Conservation (phyloP, 2,888 invertebrate genomes). For the Volucella inanis region DNA sequence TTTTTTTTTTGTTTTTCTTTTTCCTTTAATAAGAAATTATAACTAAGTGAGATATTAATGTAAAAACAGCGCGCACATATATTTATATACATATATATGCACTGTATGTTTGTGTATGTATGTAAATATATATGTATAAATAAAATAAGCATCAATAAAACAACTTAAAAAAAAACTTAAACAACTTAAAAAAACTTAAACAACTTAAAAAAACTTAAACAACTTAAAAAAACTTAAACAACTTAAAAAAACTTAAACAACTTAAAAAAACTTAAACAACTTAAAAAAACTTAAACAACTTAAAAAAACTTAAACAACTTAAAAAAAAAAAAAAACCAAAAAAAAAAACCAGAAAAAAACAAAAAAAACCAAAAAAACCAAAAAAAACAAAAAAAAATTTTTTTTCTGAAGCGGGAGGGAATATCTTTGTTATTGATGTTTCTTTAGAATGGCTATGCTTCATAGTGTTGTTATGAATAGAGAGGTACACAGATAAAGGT, state of each 20-base stretch:
- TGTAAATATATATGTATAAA: background rate
- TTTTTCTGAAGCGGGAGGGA: background rate
- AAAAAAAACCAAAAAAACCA: too few species aligned
- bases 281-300: too few species aligned
- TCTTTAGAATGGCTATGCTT: too few species aligned
- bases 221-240: background rate
- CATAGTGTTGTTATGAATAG: too few species aligned
- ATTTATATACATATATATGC: conserved; percentile 23
- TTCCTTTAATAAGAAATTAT: conserved; percentile 45
- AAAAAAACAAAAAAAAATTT: background rate
- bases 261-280: conserved; percentile 7
- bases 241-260: too few species aligned
- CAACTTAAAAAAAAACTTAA: conserved; percentile 17
- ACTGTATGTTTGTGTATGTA: background rate
- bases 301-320: conserved; percentile 1
- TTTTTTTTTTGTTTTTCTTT: conserved; percentile 20
- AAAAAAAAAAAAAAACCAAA: too few species aligned
- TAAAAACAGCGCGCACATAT: conserved; percentile 1
- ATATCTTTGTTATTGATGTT: too few species aligned
- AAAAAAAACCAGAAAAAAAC: background rate
- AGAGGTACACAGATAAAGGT: too few species aligned
- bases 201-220: too few species aligned
- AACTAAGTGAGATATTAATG: conserved; percentile 51
- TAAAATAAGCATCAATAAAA: conserved; percentile 10
- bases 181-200: too few species aligned